Base-by-base conservation (phyloP, 2,797 vertebrate genomes). In the Crenichthys baileyi region DNA sequence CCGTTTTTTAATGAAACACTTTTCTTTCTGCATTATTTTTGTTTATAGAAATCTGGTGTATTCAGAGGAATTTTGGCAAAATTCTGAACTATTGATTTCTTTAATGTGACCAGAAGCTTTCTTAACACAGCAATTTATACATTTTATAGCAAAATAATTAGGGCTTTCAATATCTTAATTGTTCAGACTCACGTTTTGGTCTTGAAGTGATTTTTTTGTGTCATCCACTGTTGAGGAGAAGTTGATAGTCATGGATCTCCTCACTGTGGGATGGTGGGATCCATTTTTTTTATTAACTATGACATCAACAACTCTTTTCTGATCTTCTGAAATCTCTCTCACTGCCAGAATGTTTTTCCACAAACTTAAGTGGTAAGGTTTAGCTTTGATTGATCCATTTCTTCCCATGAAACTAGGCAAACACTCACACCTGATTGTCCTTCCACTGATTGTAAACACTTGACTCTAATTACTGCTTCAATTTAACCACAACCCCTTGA, bases 381-480 rank as follows among this genome's bases (percentile, higher is more conserved):
- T 70, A 22, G 22, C 29, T 31, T 53, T 72, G 70, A 72, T 72
- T 51, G 46, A 72, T 53, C 39, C 18, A 29, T 51, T 31, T 50
- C 16, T 72, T 72, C 18, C 20, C 26, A 46, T 44, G 22, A 70
- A 44, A n/a, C 41, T 13, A n/a, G 67, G 39, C 36, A 46, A 70
- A 70, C 67, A 46, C 67, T 70, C 67, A 46, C 9, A 51, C 58
- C 67, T 41, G 41, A 70, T 70, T 70, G 67, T 26, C 67, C 67
- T 70, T 70, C 41, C 4, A 46, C 67, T 70, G 67, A 70, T 70
- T 72, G 46, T 51, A 72, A 72, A 72, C 46, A 72, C 70, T 70
- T 72, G 70, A 51, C 48, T 53, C 26, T 53, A 72, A 76, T 53
- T 76, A 36, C 46, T 51, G 46, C 70, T 53, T 51, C 70, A 72